Evolutionary conservation across 2,113 vertebrate species (phyloP).

Genomic region (Antigone vipio): DNA sequence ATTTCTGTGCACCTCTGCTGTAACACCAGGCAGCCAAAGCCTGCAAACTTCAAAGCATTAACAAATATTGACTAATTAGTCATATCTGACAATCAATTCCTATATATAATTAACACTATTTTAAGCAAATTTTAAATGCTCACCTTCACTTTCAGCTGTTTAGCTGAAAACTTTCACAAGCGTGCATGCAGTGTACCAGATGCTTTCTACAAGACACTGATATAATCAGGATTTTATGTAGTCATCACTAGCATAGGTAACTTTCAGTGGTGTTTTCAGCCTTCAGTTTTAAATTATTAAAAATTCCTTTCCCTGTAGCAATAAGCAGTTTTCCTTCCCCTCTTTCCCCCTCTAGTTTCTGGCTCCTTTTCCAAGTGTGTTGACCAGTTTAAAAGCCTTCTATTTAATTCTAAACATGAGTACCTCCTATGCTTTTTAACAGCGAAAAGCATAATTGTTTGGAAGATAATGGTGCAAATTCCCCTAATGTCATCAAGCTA

Average conservation of each 20-base stretch:
- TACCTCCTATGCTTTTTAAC: neutral
- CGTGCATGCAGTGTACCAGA: too few species aligned
- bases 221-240: neutral
- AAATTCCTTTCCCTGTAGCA: neutral
- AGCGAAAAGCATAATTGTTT: neutral
- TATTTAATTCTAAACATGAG: neutral
- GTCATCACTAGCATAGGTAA: fast-evolving
- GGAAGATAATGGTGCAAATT: neutral
- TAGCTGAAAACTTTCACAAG: neutral
- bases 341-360: neutral
- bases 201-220: too few species aligned
- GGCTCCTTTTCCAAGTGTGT: neutral
- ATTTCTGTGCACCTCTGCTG: neutral
- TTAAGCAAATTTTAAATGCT: neutral
- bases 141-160: neutral
- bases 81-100: neutral
- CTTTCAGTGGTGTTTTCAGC: neutral
- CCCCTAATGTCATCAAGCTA: neutral
- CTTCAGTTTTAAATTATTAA: neutral
- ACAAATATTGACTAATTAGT: neutral
- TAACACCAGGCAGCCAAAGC: neutral
- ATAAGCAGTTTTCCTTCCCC: neutral
- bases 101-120: neutral
- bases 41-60: neutral
- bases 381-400: neutral